These are phyloP conservation scores for Euplexia lucipara DNA, from an alignment of 2,888 invertebrate species.

Conservation along the genomic window DNA sequence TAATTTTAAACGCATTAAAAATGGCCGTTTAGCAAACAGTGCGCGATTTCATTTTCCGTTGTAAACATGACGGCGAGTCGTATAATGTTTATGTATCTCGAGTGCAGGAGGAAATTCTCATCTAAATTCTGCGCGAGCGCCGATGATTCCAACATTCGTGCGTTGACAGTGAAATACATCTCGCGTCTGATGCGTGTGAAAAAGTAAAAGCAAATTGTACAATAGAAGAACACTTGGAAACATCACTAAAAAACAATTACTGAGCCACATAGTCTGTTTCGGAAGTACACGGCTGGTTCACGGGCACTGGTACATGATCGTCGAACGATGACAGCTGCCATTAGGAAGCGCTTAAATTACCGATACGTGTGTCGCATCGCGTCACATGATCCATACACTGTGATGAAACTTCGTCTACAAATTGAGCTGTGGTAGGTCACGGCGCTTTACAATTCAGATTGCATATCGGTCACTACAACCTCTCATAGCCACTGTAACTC, in stretches of 20 bases:
- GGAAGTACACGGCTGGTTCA: constrained; percentile 34
- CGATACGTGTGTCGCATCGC: constrained; percentile 83
- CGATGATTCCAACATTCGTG: constrained; percentile 88
- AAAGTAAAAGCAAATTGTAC: constrained; percentile 82
- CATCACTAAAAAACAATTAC: constrained; percentile 45
- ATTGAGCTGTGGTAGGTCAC: constrained; percentile 85
- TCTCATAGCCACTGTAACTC: constrained; percentile 64
- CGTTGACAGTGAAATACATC: constrained; percentile 83
- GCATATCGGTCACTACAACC: constrained; percentile 72
- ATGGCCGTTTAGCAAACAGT: constrained; percentile 79
- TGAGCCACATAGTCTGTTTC: constrained; percentile 29
- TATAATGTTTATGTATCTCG: constrained; percentile 88
- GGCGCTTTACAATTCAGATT: constrained; percentile 71
- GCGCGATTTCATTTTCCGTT: constrained; percentile 85
- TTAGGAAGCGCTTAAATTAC: constrained; percentile 80
- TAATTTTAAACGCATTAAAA: constrained; percentile 83
- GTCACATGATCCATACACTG: constrained; percentile 76
- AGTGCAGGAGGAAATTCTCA: constrained; percentile 87
- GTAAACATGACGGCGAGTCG: constrained; percentile 86
- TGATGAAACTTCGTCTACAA: constrained; percentile 77
- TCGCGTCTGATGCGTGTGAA: constrained; percentile 86
- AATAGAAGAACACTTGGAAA: constrained; percentile 46
- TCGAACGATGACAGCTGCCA: constrained; percentile 62
- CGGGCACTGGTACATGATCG: constrained; percentile 42
- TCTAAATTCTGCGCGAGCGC: constrained; percentile 87